Base-by-base conservation (phyloP, 2,797 vertebrate genomes). In the Cyclopterus lumpus region DNA sequence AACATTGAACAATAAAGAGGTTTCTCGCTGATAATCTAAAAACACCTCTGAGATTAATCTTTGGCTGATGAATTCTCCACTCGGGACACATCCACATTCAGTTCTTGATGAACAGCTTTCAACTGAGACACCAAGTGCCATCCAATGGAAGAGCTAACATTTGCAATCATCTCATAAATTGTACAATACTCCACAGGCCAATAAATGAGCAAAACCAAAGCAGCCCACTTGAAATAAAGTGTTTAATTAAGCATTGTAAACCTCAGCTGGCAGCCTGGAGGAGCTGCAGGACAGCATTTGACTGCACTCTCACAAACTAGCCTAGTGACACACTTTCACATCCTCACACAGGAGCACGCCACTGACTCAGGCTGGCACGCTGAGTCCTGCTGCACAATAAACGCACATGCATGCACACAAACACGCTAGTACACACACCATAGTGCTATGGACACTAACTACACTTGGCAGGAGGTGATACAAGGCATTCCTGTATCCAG, bases 241-340 rank as follows among this genome's bases (percentile, higher is more conserved):
- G 91, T 90, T 94, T 93, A 92, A 94, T 93, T 92, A 94, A 93
- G 86, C 91, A 86, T 86, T 77, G 82, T 90, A 89, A 93, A 91
- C 83, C 92, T 93, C 87, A 86, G 91, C 93, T 92, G 90, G 87
- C 89, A 87, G 87, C 83, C 84, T 71, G 77, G 86, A 87, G 69
- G 81, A 90, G 84, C 89, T 79, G 78, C 57, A 87, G 82, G 89
- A 92, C 81, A 70, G 67, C 67, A 5, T 86, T 77, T 40, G 82
- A 84, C 86, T 78, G 72, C 76, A 42, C 75, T 83, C 81, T 80
- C 82, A 67, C 86, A 90, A 91, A 91, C 92, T 90, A 93, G 89
- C 89, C 91, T 89, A 92, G 91, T 94, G 93, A 93, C 93, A 94
- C 93, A 93, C 88, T 93, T 95, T 92, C 84, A 84, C 80, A 88